Conservation (phyloP, 2,888 invertebrate species). For the Tiliacea citrago region DNA sequence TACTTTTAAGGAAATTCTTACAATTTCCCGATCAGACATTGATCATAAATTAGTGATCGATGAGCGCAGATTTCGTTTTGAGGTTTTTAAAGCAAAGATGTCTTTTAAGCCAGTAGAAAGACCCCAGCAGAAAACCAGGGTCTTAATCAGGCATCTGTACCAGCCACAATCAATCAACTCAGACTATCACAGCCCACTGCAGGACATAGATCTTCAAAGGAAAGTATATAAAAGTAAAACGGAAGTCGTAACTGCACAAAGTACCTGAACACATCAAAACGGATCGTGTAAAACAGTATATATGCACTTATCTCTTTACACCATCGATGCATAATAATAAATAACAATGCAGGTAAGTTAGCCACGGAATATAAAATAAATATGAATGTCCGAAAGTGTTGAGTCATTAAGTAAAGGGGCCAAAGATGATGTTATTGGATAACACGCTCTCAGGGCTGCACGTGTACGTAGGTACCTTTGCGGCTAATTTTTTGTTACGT, state of each 20-base stretch:
- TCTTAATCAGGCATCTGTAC: neutral
- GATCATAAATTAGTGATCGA: too few species aligned
- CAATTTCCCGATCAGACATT: neutral
- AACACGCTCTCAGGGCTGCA: slow-evolving; percentile 36
- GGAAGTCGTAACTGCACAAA: slow-evolving; percentile 4
- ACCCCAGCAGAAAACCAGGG: neutral
- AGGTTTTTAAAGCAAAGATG: neutral
- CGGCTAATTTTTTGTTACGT: slow-evolving; percentile 43
- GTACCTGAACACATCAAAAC: neutral
- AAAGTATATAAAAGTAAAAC: slow-evolving; percentile 3
- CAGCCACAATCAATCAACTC: neutral
- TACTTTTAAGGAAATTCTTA: neutral
- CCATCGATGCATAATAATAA: slow-evolving; percentile 40
- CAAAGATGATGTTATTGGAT: slow-evolving; percentile 52
- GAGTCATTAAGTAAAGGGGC: slow-evolving; percentile 59
- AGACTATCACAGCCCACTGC: neutral
- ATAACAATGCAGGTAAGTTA: slow-evolving; percentile 43
- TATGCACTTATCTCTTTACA: slow-evolving; percentile 15
- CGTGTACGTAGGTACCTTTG: slow-evolving; percentile 1
- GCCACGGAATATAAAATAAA: slow-evolving; percentile 50
- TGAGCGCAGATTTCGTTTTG: neutral
- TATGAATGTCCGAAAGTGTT: slow-evolving; percentile 54
- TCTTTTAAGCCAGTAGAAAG: neutral
- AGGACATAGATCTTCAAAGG: neutral
- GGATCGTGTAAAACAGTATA: neutral